Conservation (phyloP, 2,113 vertebrate genomes). For the Struthidea cinerea region DNA sequence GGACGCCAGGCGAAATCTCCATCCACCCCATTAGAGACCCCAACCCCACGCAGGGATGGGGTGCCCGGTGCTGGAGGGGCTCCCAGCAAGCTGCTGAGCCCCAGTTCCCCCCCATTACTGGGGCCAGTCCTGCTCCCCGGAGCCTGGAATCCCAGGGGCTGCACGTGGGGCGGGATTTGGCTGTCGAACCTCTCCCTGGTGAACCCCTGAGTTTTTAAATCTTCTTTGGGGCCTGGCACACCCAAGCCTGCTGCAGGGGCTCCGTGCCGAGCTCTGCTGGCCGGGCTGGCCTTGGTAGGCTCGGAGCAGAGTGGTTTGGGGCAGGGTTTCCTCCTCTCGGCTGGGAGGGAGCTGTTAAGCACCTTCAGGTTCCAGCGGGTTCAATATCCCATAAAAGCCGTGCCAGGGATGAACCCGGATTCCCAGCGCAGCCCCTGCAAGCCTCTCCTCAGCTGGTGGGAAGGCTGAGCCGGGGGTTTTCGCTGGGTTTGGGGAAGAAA, state of each 20-base stretch:
- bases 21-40: accelerated
- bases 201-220: neutral
- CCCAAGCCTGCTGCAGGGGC: neutral
- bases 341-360: neutral
- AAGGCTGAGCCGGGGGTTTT: neutral
- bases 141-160: neutral
- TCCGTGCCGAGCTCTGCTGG: neutral
- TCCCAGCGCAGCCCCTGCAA: neutral
- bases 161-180: accelerated
- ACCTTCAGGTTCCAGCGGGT: neutral
- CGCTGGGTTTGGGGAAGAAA: neutral
- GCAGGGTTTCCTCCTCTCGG: neutral
- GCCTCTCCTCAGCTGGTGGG: neutral
- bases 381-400: neutral
- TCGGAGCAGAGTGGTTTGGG: neutral
- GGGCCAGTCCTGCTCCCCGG: neutral
- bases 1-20: accelerated
- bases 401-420: neutral
- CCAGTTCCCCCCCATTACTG: neutral
- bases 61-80: accelerated
- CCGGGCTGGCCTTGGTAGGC: accelerated
- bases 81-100: neutral
- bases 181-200: accelerated
- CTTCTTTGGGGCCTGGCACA: accelerated
- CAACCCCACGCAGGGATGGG: neutral